Evolutionary conservation across 2,888 invertebrate species (phyloP), one percentile per base, ranked within the genome.

Genomic region (Branchinecta sandiegonensis): DNA sequence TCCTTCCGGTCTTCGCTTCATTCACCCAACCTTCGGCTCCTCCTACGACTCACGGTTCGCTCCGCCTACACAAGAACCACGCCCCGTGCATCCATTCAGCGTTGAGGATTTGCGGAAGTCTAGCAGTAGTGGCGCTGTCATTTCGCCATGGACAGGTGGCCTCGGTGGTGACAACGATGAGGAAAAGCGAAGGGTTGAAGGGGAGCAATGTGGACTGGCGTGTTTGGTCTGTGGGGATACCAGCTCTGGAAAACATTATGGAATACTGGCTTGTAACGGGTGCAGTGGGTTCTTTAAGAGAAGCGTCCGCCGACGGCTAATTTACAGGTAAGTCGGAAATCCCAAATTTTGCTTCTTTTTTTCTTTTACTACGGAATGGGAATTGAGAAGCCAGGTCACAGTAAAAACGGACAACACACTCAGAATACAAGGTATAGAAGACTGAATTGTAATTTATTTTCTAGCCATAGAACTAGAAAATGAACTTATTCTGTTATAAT

Each of bases 271-370:
- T 0, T 99, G 99, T 79, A 99, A 99, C 76, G 99, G 99, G 0
- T 99, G 99, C 81, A 94, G 94, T 69, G 99, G 99, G 0, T 99
- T 99, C 82, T 99, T 99, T 83, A 99, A 99, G 78, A 81, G 97
- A 72, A 94, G 93, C 73, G 96, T 97, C 50, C 83, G 96, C 68
- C 83, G 96, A 76, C 95, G 96, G 81, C 85, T 97, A 71, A 95
- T 96, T 74, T 97, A 97, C 83, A 89, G 96, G 96, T 94, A 74
- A 70, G 63, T 46, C 46, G 2, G 11, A 56, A 56, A 56, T 23
- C 23, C 23, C 23, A 23, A 23, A 23, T 14, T 56, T 56, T 56
- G 56, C 9, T 7, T 56, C n/a, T 56, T 14, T 56, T 56, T 56
- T 56, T 7, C 8, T 14, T 6, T 56, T 56, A 14, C 8, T 56